Evolutionary conservation across 2,113 vertebrate genomes (phyloP).

Genomic region (Himantopus leucocephalus): DNA sequence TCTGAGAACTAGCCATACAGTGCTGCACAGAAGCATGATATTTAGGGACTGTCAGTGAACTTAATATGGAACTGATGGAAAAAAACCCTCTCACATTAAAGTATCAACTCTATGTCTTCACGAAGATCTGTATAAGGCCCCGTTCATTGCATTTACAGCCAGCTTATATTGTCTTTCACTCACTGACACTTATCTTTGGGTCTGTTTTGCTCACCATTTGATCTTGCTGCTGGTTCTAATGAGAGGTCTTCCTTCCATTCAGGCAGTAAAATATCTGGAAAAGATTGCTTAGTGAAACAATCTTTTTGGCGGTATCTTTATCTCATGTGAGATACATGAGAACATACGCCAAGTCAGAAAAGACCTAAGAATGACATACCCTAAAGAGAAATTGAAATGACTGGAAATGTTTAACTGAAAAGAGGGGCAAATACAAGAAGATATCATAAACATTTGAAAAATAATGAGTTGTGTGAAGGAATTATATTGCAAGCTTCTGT

Average conservation of each 20-base stretch:
- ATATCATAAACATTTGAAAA: neutral
- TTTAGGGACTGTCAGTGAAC: neutral
- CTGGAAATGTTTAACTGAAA: neutral
- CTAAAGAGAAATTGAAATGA: neutral
- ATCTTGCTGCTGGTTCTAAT: neutral
- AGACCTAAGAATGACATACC: neutral
- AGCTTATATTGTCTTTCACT: neutral
- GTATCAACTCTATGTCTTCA: neutral
- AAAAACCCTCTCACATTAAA: neutral
- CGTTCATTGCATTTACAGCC: neutral
- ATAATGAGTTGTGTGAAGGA: neutral
- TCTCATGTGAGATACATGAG: neutral
- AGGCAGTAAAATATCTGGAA: neutral
- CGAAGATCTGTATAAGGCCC: neutral
- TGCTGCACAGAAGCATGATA: neutral
- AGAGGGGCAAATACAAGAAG: neutral
- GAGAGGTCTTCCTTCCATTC: neutral
- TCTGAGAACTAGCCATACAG: neutral
- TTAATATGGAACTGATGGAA: neutral
- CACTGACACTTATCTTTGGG: neutral
- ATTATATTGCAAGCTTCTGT: neutral
- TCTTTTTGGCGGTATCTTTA: neutral
- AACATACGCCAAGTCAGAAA: neutral
- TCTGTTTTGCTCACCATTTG: neutral
- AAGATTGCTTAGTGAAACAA: neutral